Evolutionary conservation across 2,113 vertebrate genomes (phyloP), one percentile per base, ranked within the genome.

Genomic region (Rhabdornis inornatus): DNA sequence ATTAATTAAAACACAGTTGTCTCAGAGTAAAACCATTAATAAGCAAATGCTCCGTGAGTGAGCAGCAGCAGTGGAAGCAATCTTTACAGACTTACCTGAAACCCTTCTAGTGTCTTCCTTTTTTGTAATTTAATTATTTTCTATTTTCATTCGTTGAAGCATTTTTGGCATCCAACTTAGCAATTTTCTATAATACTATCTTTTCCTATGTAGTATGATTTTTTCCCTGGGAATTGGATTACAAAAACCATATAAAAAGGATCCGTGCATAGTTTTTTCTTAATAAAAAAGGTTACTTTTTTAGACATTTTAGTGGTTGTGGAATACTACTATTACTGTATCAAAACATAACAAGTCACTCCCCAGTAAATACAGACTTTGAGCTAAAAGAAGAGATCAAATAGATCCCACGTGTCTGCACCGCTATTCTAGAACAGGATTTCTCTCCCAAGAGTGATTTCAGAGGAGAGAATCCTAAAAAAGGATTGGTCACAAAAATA

Each of bases 381-480:
- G 40, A 57, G 84, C 96, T 97, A 86, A 96, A 96, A 96, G 76
- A 72, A 76, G 94, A 94, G 91, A 92, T 95, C 95, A 95, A 90
- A 96, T 64, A 87, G 53, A 87, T 80, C 87, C 94, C 94, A 89
- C 0, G 81, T 90, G 88, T 89, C 88, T 87, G 39, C 75, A 53
- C 10, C 90, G 79, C 95, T 96, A 91, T 96, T 97, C 81, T 83
- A 86, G 75, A 96, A 77, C 25, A 57, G 12, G 63, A 94, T 82
- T 94, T 87, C 84, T 87, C 74, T 92, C 87, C 83, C 86, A 94
- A 81, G 71, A 81, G 50, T 68, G 63, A 97, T 71, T 96, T 89
- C 81, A 92, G 92, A 94, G 57, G 74, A 87, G 42, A 92, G 55
- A 68, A 85, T 47, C 69, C 81, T 74, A 74, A 91, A 83, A 93